Evolutionary conservation across 2,113 vertebrate species (phyloP).

Genomic region (Rhinoptilus africanus): DNA sequence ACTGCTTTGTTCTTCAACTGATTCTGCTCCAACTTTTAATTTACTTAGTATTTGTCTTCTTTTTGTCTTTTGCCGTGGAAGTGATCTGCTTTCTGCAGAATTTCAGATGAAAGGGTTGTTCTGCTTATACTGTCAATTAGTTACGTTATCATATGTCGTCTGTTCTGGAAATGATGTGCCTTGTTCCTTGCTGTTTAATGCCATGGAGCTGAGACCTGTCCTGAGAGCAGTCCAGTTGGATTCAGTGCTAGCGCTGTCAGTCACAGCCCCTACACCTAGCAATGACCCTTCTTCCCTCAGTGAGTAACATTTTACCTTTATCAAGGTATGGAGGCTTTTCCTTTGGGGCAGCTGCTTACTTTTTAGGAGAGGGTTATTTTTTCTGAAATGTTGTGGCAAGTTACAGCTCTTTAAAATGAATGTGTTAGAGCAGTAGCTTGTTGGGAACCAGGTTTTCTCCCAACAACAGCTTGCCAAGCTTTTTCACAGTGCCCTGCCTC

Average conservation of each 20-base stretch:
- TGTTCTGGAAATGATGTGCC: background rate
- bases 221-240: background rate
- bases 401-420: background rate
- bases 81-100: background rate
- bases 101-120: background rate
- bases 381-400: background rate
- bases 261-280: background rate
- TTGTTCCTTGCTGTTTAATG: background rate
- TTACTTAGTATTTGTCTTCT: background rate
- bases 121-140: background rate
- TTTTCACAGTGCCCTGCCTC: background rate
- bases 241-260: background rate
- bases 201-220: background rate
- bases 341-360: background rate
- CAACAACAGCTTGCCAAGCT: background rate
- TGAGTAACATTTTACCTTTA: background rate
- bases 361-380: background rate
- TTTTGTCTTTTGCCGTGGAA: background rate
- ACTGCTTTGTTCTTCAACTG: background rate
- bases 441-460: background rate
- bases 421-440: background rate
- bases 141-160: background rate
- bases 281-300: background rate
- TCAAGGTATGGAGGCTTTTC: background rate
- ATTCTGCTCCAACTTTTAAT: background rate